Evolutionary conservation across 2,888 invertebrate genomes (phyloP).

Genomic region (Camptogramma bilineatum): DNA sequence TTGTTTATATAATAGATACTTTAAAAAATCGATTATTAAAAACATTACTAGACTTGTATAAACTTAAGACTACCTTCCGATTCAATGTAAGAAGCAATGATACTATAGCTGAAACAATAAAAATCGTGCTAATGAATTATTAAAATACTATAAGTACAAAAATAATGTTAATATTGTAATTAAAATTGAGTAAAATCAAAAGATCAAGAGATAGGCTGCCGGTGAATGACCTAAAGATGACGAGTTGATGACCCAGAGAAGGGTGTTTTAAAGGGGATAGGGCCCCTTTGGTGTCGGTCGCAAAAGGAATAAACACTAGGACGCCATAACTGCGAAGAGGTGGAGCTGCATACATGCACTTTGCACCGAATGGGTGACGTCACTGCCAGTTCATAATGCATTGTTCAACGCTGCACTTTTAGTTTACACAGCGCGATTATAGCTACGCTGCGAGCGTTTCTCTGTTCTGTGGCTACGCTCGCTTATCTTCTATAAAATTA

Average conservation of each 20-base stretch:
- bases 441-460: too few relatives aligned
- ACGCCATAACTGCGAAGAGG: constrained; percentile 76
- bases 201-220: constrained; percentile 51
- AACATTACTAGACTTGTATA: not conserved
- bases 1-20: too few relatives aligned
- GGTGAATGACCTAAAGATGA: constrained; percentile 73
- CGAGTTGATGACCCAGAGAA: constrained; percentile 79
- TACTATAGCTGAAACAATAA: not conserved
- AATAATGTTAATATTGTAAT: not conserved
- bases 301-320: constrained; percentile 83
- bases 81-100: not conserved
- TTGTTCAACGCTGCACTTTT: constrained; percentile 76
- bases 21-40: too few relatives aligned
- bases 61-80: not conserved
- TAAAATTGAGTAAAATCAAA: constrained; percentile 16
- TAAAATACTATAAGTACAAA: not conserved
- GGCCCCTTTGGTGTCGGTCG: constrained; percentile 83
- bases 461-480: too few relatives aligned
- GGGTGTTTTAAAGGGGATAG: constrained; percentile 82
- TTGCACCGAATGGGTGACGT: constrained; percentile 84
- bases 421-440: constrained; percentile 55
- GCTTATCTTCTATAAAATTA: not conserved
- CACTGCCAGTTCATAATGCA: constrained; percentile 69
- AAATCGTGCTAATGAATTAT: not conserved
- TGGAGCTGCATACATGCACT: constrained; percentile 82